Conservation (phyloP, 1,140 invertebrate genomes). For the Tetragonula clypearis region DNA sequence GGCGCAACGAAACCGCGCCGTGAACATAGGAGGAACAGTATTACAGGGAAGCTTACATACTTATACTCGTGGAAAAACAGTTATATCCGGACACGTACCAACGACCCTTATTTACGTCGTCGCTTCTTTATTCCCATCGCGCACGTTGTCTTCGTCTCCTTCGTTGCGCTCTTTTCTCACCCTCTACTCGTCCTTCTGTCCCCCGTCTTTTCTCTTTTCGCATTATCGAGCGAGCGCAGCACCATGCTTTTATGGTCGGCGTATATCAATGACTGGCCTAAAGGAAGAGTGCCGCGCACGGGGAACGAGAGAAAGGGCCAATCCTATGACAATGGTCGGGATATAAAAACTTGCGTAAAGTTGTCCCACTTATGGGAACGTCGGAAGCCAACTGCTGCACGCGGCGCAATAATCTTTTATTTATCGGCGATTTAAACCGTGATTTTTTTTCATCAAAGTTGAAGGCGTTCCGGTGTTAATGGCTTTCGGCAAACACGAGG, state of each 20-base stretch:
- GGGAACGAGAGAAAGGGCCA: slow-evolving; percentile 33
- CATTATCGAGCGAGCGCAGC: slow-evolving; percentile 65
- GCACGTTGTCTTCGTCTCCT: slow-evolving; percentile 47
- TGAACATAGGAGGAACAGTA: not conserved
- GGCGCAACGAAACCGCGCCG: slow-evolving; percentile 23
- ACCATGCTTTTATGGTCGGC: slow-evolving; percentile 73
- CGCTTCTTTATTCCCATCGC: slow-evolving; percentile 53
- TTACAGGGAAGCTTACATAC: slow-evolving; percentile 13
- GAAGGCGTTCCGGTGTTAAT: slow-evolving; percentile 37
- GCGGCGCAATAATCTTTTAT: slow-evolving; percentile 73
- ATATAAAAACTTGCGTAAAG: slow-evolving; percentile 78
- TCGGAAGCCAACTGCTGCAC: slow-evolving; percentile 48
- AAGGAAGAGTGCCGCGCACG: slow-evolving; percentile 50
- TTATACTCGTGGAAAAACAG: slow-evolving; percentile 62
- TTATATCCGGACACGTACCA: slow-evolving; percentile 63
- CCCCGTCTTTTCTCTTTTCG: slow-evolving; percentile 56
- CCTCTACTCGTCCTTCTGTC: slow-evolving; percentile 25
- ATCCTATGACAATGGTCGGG: slow-evolving; percentile 69
- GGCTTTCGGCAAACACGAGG: not conserved
- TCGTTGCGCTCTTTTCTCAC: slow-evolving; percentile 62
- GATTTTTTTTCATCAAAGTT: slow-evolving; percentile 63
- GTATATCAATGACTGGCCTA: slow-evolving; percentile 73
- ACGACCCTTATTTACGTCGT: slow-evolving; percentile 72
- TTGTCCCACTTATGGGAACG: slow-evolving; percentile 69
- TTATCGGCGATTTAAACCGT: slow-evolving; percentile 72